These are phyloP conservation scores for Volucella inflata DNA, from an alignment of 2,888 invertebrate species.

Conservation along the genomic window DNA sequence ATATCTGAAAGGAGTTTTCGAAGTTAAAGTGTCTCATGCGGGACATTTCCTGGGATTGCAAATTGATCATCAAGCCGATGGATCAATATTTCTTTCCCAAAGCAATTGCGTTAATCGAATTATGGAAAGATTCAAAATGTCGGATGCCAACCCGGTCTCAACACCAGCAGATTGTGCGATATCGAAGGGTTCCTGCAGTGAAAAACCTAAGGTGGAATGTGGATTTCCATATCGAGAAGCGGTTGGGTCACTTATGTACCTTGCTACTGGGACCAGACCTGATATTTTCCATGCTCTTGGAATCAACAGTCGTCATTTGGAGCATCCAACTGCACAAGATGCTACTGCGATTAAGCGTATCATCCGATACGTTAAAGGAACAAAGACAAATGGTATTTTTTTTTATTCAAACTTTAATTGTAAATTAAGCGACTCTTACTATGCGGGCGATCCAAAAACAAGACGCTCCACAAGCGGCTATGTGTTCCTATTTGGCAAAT, in stretches of 20 bases:
- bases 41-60: too few species aligned
- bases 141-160: constrained; percentile 3
- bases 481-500: too few species aligned
- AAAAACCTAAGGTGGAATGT: too few species aligned
- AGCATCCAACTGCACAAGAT: not conserved
- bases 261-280: constrained; percentile 15
- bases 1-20: not conserved
- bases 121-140: constrained; percentile 8
- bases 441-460: too few species aligned
- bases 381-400: too few species aligned
- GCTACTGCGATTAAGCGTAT: not conserved
- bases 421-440: too few species aligned
- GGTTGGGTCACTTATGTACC: constrained; percentile 20
- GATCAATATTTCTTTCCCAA: constrained; percentile 10
- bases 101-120: constrained; percentile 11
- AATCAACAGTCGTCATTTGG: not conserved
- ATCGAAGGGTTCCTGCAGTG: too few species aligned
- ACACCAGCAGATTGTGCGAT: not conserved
- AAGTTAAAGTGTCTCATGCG: too few species aligned
- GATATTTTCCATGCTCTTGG: constrained; percentile 21
- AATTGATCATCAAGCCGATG: too few species aligned
- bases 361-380: too few species aligned
- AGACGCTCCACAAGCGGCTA: too few species aligned
- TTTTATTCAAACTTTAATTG: too few species aligned
- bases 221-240: constrained; percentile 24